Evolutionary conservation across 2,888 invertebrate species (phyloP).

Genomic region (Onchidella celtica): DNA sequence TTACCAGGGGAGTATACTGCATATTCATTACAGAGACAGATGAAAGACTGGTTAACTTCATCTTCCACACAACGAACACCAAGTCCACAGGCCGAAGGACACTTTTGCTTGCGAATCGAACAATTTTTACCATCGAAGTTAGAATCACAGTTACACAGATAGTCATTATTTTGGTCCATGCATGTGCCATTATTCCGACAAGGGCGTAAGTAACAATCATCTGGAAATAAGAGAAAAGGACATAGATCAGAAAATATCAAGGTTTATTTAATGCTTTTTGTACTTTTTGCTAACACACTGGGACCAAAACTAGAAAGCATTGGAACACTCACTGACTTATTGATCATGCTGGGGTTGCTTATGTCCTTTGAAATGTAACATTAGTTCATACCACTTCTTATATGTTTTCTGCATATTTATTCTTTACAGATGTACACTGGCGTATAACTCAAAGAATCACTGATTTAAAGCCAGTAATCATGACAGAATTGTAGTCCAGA

Average conservation of each 20-base stretch:
- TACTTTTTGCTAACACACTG: too few relatives aligned
- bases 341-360: too few relatives aligned
- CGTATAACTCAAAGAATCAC: too few relatives aligned
- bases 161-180: conserved; percentile 84
- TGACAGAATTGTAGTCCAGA: too few relatives aligned
- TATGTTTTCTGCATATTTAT: too few relatives aligned
- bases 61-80: conserved; percentile 63
- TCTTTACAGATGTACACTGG: too few relatives aligned
- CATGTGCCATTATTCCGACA: conserved; percentile 68
- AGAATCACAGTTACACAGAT: conserved; percentile 89
- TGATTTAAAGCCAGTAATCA: too few relatives aligned
- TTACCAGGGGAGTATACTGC: conserved; percentile 18
- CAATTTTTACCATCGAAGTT: conserved; percentile 70
- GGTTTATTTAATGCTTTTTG: too few relatives aligned
- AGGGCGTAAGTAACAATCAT: conserved; percentile 60
- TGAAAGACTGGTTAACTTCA: conserved; percentile 53
- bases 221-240: neutral
- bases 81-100: conserved; percentile 55
- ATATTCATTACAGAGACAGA: conserved; percentile 62
- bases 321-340: too few relatives aligned
- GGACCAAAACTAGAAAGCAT: too few relatives aligned
- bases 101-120: conserved; percentile 86
- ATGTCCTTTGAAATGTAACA: too few relatives aligned
- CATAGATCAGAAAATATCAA: neutral
- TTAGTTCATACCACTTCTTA: too few relatives aligned